Conservation (phyloP, 1,140 invertebrate genomes). For the Pogonomyrmex barbatus region DNA sequence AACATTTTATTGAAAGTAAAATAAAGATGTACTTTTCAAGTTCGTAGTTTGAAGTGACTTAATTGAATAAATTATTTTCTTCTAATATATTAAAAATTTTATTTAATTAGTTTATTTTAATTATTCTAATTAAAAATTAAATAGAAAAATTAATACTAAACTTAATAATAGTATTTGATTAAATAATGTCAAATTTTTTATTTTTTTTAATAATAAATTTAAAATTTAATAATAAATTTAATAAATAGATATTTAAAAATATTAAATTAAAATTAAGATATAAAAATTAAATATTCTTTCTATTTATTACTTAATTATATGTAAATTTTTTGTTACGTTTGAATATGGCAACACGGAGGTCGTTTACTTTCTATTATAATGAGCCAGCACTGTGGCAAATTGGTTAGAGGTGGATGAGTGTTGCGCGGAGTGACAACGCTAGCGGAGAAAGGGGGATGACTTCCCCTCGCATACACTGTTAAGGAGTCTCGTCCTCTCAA, state of each 20-base stretch:
- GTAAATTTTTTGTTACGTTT: background rate
- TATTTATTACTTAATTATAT: background rate
- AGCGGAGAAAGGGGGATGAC: constrained; percentile 47
- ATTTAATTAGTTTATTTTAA: constrained; percentile 9
- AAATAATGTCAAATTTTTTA: background rate
- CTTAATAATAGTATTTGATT: background rate
- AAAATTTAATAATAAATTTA: background rate
- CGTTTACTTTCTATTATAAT: background rate
- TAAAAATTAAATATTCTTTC: background rate
- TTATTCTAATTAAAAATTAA: background rate
- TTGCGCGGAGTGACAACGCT: background rate
- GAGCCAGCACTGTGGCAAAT: constrained; percentile 36
- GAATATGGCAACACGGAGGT: background rate
- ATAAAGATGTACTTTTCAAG: background rate
- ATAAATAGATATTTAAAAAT: background rate
- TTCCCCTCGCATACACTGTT: constrained; percentile 48
- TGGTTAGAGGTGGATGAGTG: constrained; percentile 20
- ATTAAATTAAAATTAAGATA: background rate
- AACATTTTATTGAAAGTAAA: background rate
- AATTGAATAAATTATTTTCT: background rate
- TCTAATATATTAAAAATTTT: background rate
- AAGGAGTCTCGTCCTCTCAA: constrained; percentile 80
- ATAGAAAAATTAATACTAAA: background rate
- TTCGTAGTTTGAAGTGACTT: background rate
- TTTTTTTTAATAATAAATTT: background rate